These are phyloP conservation scores for Eurytoma californica DNA, from an alignment of 2,888 invertebrate genomes.

Conservation along the genomic window DNA sequence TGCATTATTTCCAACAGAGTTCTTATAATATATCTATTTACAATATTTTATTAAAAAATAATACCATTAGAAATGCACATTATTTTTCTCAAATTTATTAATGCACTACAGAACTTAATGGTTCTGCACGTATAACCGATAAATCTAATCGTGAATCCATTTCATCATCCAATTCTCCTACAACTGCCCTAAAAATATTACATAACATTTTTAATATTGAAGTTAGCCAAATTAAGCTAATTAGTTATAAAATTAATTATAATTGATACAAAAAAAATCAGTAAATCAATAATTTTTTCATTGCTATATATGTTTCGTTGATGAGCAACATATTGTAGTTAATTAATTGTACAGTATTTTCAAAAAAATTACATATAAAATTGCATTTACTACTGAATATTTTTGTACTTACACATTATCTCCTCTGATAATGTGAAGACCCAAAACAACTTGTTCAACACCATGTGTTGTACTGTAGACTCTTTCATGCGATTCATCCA, in stretches of 20 bases:
- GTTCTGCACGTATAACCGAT: slow-evolving; percentile 88
- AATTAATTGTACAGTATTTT: no score
- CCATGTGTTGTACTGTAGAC: slow-evolving; percentile 96
- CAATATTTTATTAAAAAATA: slow-evolving; percentile 50
- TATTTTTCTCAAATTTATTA: slow-evolving; percentile 68
- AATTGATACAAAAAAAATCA: no score
- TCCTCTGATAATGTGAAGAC: slow-evolving; percentile 97
- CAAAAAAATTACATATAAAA: no score
- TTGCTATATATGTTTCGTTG: no score
- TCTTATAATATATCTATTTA: slow-evolving; percentile 57
- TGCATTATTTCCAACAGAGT: slow-evolving; percentile 12
- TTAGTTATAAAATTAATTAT: neutral
- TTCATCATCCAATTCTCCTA: slow-evolving; percentile 90
- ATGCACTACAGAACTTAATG: slow-evolving; percentile 87
- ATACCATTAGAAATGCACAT: slow-evolving; percentile 28
- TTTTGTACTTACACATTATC: slow-evolving; percentile 90
- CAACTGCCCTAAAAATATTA: slow-evolving; percentile 80
- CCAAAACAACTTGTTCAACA: slow-evolving; percentile 96
- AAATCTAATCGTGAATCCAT: slow-evolving; percentile 88
- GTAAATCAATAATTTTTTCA: no score
- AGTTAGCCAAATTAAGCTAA: neutral
- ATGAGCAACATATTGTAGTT: no score
- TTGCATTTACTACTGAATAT: no score
- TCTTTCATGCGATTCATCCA: slow-evolving; percentile 98
- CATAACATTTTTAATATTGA: slow-evolving; percentile 13